Conservation (phyloP, 2,113 vertebrate species). For the Amblyornis subalaris region DNA sequence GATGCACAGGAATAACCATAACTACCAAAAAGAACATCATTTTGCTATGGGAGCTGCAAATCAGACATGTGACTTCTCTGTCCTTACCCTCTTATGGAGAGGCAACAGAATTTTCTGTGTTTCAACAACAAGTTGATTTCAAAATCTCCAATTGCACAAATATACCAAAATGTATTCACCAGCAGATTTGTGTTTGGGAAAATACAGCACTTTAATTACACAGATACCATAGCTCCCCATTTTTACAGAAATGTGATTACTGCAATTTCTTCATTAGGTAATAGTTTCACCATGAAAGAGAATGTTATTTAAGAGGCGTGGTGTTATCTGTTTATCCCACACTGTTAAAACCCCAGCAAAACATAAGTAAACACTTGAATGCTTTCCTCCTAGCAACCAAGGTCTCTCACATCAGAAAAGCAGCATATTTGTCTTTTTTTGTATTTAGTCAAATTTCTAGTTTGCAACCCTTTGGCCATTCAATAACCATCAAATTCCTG, state of each 20-base stretch:
- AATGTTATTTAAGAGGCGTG: background rate
- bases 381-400: constrained; percentile 70
- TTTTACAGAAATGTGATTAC: background rate
- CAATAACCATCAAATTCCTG: background rate
- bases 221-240: background rate
- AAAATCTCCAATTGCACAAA: background rate
- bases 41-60: background rate
- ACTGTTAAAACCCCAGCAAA: constrained; percentile 12
- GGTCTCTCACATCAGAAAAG: constrained; percentile 26
- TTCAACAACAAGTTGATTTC: background rate
- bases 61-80: background rate
- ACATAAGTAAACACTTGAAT: constrained; percentile 24
- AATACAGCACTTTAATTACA: background rate
- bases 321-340: constrained; percentile 11
- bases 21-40: background rate
- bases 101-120: background rate
- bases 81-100: background rate
- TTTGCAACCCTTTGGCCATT: background rate
- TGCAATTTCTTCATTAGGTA: background rate
- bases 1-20: background rate
- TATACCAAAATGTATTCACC: background rate
- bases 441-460: background rate
- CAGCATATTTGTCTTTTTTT: background rate
- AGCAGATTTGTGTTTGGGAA: background rate
- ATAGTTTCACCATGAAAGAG: background rate